A percentile compares a stretch with the other conserved stretches of the same genome.
These are phyloP conservation scores for Leptopilina myrica DNA, from an alignment of 2,888 invertebrate species.

Conservation along the genomic window DNA sequence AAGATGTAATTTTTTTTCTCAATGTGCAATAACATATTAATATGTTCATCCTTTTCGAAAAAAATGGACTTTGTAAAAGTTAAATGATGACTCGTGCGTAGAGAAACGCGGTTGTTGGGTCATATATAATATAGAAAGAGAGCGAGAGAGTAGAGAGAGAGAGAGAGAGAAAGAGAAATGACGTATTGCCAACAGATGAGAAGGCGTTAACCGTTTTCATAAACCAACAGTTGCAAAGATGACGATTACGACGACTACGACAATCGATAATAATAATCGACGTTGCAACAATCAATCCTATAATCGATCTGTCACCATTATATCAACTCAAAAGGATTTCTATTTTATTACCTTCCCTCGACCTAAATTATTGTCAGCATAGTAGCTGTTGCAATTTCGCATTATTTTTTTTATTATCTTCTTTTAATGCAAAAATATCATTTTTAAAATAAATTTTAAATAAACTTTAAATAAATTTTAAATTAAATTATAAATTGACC, in stretches of 20 bases:
- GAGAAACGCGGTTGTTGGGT: slow-evolving; percentile 48
- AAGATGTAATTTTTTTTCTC: not conserved
- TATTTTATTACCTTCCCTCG: slow-evolving; percentile 36
- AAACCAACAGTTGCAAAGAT: slow-evolving; percentile 8
- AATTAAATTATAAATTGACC: too few species aligned
- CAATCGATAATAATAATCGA: slow-evolving; percentile 14
- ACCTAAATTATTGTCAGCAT: slow-evolving; percentile 7
- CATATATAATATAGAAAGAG: not conserved
- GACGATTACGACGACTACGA: not conserved
- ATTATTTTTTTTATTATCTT: too few species aligned
- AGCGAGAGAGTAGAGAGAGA: too few species aligned
- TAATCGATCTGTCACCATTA: slow-evolving; percentile 70
- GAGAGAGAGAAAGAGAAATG: slow-evolving; percentile 30
- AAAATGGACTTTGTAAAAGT: slow-evolving; percentile 2
- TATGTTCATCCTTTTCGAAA: not conserved
- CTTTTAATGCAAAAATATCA: too few species aligned
- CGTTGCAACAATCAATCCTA: slow-evolving; percentile 52
- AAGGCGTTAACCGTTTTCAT: slow-evolving; percentile 50
- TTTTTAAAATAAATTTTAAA: too few species aligned
- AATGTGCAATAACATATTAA: not conserved
- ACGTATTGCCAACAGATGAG: slow-evolving; percentile 56
- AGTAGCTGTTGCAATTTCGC: not conserved
- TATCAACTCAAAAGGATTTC: slow-evolving; percentile 48
- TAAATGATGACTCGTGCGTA: slow-evolving; percentile 49
- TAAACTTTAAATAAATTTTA: too few species aligned